Base-by-base conservation (phyloP, 2,797 vertebrate genomes). In the Apogon talboti region DNA sequence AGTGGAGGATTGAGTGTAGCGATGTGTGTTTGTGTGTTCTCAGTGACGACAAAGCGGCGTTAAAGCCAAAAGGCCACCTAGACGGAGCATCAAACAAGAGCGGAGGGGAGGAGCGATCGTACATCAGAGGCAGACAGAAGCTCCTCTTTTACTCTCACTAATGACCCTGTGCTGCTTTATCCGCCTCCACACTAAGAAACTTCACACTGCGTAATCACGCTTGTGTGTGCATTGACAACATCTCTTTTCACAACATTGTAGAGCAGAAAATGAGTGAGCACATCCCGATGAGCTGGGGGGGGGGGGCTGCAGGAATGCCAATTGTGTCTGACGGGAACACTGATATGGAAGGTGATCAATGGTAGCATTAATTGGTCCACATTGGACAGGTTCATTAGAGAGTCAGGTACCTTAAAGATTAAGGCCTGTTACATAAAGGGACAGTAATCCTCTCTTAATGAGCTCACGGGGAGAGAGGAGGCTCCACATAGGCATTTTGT, bases 361-460 rank as follows among this genome's bases (percentile, higher is more conserved):
- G 71, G 61, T 15, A 9, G 43, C n/a, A 15, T 53, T 89, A 89
- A 90, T 68, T 74, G 85, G 33, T 56, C 16, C 50, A 37, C 71
- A 35, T 4, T n/a, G 58, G 61, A 51, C 74, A 60, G 49, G 74
- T 76, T 85, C 52, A 77, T 83, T 50, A 76, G 38, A 35, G 18
- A 84, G 76, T 73, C 71, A 61, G 83, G 72, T 78, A 69, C 52
- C 52, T 65, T 56, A 16, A 42, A 50, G 33, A 33, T 51, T 35
- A 24, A 19, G 35, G 50, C 14, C 30, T 1, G 48, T 72, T 69
- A 73, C 52, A 8, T 40, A 5, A 6, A 57, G 43, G 35, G 58
- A 74, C 76, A 41, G 53, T 92, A 92, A 93, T 92, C 88, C 87
- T 63, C 78, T 87, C 89, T 90, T 92, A 92, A 93, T 68, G 24